A percentile compares a stretch with the other conserved stretches of the same genome.
Conservation (phyloP, 2,888 invertebrate species). For the Brachypterus glaber region DNA sequence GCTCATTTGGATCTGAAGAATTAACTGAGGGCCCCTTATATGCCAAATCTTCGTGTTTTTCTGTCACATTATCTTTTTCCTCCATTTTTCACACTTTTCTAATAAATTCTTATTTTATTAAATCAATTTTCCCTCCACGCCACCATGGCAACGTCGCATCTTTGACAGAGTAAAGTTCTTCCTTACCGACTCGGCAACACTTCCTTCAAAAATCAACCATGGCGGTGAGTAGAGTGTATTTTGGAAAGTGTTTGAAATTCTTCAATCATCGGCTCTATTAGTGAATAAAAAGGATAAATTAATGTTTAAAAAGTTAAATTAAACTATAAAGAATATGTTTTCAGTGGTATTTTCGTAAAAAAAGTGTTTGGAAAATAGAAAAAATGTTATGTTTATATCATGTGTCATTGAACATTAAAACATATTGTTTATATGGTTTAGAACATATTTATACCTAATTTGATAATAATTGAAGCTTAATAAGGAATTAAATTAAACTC, state of each 20-base stretch:
- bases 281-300: neutral
- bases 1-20: slow-evolving; percentile 56
- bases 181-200: slow-evolving; percentile 9
- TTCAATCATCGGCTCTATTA: slow-evolving; percentile 19
- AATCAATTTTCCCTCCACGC: slow-evolving; percentile 31
- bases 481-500: neutral
- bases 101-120: slow-evolving; percentile 6
- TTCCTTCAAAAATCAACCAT: slow-evolving; percentile 32
- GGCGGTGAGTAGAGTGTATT: slow-evolving; percentile 34
- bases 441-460: too few relatives aligned
- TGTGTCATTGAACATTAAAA: neutral
- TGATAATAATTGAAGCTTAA: too few relatives aligned
- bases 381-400: neutral
- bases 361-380: neutral
- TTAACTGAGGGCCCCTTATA: slow-evolving; percentile 47
- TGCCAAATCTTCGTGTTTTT: neutral
- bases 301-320: neutral
- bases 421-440: neutral
- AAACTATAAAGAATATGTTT: neutral
- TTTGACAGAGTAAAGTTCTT: slow-evolving; percentile 3
- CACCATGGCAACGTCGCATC: slow-evolving; percentile 12
- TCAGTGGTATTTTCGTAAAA: neutral
- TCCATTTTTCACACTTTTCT: neutral
- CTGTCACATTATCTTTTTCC: neutral
- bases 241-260: slow-evolving; percentile 19